These are phyloP conservation scores for Hydriomena furcata DNA, from an alignment of 2,888 invertebrate genomes.

Conservation along the genomic window DNA sequence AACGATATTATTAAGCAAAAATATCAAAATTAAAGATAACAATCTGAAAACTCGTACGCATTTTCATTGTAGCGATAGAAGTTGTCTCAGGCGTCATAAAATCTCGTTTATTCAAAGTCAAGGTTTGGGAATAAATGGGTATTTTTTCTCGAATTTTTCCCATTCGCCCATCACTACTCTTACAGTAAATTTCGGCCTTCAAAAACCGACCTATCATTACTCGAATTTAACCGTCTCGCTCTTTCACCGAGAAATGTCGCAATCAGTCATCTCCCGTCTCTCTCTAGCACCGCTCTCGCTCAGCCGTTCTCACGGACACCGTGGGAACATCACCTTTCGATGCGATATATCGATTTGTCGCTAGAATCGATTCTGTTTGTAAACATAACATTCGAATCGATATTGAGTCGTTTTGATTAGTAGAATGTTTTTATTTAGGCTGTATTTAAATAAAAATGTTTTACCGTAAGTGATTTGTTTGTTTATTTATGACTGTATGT, in stretches of 20 bases:
- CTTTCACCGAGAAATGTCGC: constrained; percentile 26
- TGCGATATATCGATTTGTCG: constrained; percentile 50
- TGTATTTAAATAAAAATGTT: constrained; percentile 7
- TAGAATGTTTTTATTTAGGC: constrained; percentile 10
- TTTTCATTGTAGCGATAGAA: too few relatives aligned
- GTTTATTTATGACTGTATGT: too few relatives aligned
- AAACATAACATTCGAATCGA: constrained; percentile 21
- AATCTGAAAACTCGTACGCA: too few relatives aligned
- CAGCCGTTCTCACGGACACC: constrained; percentile 54
- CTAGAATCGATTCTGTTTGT: constrained; percentile 43
- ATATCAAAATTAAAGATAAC: too few relatives aligned
- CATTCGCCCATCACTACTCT: too few relatives aligned
- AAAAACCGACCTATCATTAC: constrained; percentile 33
- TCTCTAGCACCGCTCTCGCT: constrained; percentile 38
- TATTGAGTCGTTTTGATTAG: constrained; percentile 13
- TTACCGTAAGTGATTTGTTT: constrained; percentile 3
- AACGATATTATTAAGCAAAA: too few relatives aligned
- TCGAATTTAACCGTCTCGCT: constrained; percentile 28
- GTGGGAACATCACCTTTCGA: constrained; percentile 62
- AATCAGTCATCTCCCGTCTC: constrained; percentile 28
- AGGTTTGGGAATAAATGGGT: too few relatives aligned
- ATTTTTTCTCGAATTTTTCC: too few relatives aligned
- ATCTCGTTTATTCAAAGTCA: too few relatives aligned
- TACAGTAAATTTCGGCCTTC: too few relatives aligned
- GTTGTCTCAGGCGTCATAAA: too few relatives aligned